These are phyloP conservation scores for Saccostrea echinata DNA, from an alignment of 1,140 invertebrate genomes.

Conservation along the genomic window DNA sequence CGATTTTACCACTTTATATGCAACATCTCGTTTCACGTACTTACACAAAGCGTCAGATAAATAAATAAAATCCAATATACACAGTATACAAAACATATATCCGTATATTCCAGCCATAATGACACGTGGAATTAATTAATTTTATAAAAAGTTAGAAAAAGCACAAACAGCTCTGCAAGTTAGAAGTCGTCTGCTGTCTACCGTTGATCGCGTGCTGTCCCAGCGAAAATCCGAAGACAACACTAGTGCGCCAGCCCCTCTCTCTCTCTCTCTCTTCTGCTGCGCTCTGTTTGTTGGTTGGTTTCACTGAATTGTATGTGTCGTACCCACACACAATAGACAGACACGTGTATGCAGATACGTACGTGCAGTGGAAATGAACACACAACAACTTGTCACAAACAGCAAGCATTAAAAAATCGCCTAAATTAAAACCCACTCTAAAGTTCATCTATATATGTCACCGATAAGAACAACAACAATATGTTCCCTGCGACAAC, in stretches of 20 bases:
- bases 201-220: not conserved
- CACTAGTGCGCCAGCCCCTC: not conserved
- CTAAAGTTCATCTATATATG: no score
- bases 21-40: slow-evolving; percentile 6
- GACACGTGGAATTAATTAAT: not conserved
- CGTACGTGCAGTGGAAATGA: not conserved
- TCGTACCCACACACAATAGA: slow-evolving; percentile 30
- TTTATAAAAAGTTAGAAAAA: not conserved
- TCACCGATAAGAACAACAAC: not conserved
- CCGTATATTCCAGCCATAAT: not conserved
- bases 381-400: not conserved
- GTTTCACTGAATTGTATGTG: not conserved
- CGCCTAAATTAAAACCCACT: no score
- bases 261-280: not conserved
- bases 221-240: slow-evolving; percentile 11
- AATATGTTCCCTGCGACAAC: not conserved
- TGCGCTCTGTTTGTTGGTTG: not conserved
- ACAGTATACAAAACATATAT: not conserved
- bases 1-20: slow-evolving; percentile 7
- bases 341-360: slow-evolving; percentile 3
- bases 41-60: not conserved
- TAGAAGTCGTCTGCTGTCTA: slow-evolving; percentile 25
- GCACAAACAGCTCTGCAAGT: not conserved
- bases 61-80: not conserved
- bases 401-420: not conserved